These are phyloP conservation scores for Cerastoderma edule DNA, from an alignment of 2,888 invertebrate species.

Conservation along the genomic window DNA sequence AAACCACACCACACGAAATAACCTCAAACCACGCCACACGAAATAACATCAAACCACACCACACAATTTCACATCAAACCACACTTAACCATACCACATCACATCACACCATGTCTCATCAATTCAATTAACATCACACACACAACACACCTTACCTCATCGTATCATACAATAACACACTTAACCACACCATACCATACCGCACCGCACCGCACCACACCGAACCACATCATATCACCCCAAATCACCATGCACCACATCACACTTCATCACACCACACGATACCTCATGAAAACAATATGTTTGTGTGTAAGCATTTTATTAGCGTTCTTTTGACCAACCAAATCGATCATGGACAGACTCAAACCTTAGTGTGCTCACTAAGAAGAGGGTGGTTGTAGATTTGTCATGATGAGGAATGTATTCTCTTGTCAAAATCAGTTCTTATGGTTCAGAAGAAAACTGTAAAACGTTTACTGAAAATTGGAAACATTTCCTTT, in stretches of 20 bases:
- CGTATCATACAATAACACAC: background rate
- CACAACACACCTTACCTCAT: background rate
- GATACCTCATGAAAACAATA: too few relatives aligned
- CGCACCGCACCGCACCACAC: background rate
- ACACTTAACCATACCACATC: slow-evolving; percentile 15
- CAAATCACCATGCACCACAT: background rate
- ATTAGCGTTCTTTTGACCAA: too few relatives aligned
- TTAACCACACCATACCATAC: background rate
- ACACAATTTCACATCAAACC: slow-evolving; percentile 11
- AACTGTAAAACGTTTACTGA: too few relatives aligned
- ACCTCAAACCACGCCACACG: background rate
- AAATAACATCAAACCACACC: slow-evolving; percentile 4
- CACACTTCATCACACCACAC: background rate
- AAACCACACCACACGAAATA: background rate
- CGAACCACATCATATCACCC: background rate
- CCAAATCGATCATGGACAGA: too few relatives aligned
- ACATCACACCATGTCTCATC: slow-evolving; percentile 8
- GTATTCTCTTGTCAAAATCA: too few relatives aligned
- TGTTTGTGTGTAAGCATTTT: too few relatives aligned
- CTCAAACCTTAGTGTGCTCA: too few relatives aligned
- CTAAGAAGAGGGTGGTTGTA: too few relatives aligned
- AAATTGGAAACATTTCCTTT: too few relatives aligned
- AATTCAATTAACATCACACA: background rate
- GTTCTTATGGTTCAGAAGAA: too few relatives aligned
- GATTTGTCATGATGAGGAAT: too few relatives aligned